Conservation (phyloP, 1,140 invertebrate genomes). For the Penaeus japonicus region DNA sequence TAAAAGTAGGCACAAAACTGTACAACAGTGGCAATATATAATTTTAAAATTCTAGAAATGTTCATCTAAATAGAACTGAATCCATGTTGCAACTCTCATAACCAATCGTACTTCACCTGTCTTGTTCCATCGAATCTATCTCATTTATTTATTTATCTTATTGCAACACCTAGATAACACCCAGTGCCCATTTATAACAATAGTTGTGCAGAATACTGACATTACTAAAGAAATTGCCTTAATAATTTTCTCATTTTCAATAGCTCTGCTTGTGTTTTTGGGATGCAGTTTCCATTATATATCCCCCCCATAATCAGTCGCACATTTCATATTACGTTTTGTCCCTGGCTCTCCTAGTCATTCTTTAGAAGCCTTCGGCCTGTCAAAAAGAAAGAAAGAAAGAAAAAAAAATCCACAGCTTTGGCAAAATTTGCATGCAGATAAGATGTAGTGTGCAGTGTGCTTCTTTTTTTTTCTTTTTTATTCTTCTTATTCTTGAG, state of each 20-base stretch:
- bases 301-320: background rate
- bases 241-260: slow-evolving; percentile 14
- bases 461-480: no score
- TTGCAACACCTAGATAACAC: background rate
- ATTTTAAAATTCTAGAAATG: no score
- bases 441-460: background rate
- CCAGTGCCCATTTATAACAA: background rate
- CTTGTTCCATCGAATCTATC: background rate
- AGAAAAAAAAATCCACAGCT: no score
- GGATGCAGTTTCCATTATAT: background rate
- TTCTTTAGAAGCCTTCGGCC: background rate
- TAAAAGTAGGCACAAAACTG: no score
- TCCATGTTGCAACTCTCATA: no score
- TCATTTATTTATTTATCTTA: no score
- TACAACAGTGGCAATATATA: no score
- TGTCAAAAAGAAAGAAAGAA: background rate
- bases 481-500: no score
- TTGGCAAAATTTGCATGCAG: background rate
- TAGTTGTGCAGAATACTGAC: background rate
- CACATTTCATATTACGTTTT: slow-evolving; percentile 36
- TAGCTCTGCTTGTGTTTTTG: background rate
- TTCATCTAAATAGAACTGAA: no score
- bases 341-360: slow-evolving; percentile 38
- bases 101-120: background rate
- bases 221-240: slow-evolving; percentile 11